Percentiles rank a stretch among this genome's conserved stretches.
These are phyloP conservation scores for Xiphophorus couchianus DNA, from an alignment of 2,113 vertebrate species.

Conservation along the genomic window DNA sequence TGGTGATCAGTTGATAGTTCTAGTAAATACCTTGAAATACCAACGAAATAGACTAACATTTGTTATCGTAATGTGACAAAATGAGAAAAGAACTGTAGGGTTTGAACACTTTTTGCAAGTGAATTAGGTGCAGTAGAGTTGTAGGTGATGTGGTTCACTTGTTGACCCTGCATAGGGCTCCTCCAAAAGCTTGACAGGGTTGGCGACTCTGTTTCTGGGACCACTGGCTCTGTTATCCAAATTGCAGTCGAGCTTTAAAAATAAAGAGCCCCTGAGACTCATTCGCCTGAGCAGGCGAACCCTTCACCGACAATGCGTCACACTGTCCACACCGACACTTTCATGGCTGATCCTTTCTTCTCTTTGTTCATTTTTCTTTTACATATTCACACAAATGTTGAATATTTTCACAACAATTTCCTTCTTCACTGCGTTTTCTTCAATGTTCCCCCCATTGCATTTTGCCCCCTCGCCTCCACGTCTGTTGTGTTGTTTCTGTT, in stretches of 20 bases:
- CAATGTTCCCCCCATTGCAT: constrained; percentile 15
- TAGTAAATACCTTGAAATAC: no score
- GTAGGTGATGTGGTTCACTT: constrained; percentile 49
- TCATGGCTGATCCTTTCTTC: constrained; percentile 62
- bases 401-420: constrained; percentile 77
- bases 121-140: constrained; percentile 7
- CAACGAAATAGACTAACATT: no score
- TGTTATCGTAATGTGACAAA: no score
- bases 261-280: constrained; percentile 82
- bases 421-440: constrained; percentile 52
- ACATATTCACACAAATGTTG: constrained; percentile 43
- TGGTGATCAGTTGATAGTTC: neutral
- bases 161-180: constrained; percentile 61
- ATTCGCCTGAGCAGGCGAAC: constrained; percentile 73
- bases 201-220: constrained; percentile 70
- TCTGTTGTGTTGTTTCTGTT: constrained; percentile 81
- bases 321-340: constrained; percentile 78
- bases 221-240: constrained; percentile 74
- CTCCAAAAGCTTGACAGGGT: constrained; percentile 76
- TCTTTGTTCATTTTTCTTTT: constrained; percentile 50
- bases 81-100: neutral
- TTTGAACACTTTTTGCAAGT: neutral
- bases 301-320: constrained; percentile 77
- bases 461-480: constrained; percentile 40
- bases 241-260: constrained; percentile 79